Percentiles rank a stretch among this genome's conserved stretches.
These are phyloP conservation scores for Diabrotica undecimpunctata DNA, from an alignment of 1,140 invertebrate genomes.

Conservation along the genomic window DNA sequence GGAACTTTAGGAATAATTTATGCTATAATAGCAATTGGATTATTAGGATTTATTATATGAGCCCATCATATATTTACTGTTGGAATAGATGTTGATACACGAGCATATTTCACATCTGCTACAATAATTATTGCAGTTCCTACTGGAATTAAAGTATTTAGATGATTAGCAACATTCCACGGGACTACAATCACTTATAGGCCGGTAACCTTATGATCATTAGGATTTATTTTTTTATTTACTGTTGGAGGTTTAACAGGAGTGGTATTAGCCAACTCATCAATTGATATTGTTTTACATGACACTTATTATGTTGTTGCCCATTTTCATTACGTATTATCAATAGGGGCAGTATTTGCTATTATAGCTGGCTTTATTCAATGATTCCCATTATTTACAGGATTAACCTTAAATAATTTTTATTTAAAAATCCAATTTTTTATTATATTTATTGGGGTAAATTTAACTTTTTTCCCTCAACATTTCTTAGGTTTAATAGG, in stretches of 20 bases:
- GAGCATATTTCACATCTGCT: conserved; percentile 68
- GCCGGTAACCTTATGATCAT: conserved; percentile 56
- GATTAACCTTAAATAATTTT: conserved; percentile 53
- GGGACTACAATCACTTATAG: conserved; percentile 53
- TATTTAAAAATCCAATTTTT: conserved; percentile 59
- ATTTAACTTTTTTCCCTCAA: conserved; percentile 74
- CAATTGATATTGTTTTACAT: conserved; percentile 67
- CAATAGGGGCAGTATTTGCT: conserved; percentile 66
- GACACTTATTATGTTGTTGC: conserved; percentile 75
- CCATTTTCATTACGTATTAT: conserved; percentile 70
- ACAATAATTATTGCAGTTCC: conserved; percentile 72
- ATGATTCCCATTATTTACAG: conserved; percentile 64
- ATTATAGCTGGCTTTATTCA: conserved; percentile 65
- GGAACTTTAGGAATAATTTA: conserved; percentile 60
- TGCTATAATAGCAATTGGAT: conserved; percentile 62
- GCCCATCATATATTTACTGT: conserved; percentile 71
- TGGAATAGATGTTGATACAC: conserved; percentile 69
- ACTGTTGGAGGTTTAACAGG: conserved; percentile 61
- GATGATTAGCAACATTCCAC: conserved; percentile 57
- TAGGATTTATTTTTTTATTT: conserved; percentile 73
- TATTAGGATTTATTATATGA: conserved; percentile 66
- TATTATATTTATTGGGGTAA: conserved; percentile 63
- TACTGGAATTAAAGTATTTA: conserved; percentile 67
- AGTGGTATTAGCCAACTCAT: conserved; percentile 66
- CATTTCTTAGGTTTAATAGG: conserved; percentile 71